phyloP scores from a whole-genome alignment of 2,797 vertebrate species.

The Rhinatrema bivittatum region DNA sequence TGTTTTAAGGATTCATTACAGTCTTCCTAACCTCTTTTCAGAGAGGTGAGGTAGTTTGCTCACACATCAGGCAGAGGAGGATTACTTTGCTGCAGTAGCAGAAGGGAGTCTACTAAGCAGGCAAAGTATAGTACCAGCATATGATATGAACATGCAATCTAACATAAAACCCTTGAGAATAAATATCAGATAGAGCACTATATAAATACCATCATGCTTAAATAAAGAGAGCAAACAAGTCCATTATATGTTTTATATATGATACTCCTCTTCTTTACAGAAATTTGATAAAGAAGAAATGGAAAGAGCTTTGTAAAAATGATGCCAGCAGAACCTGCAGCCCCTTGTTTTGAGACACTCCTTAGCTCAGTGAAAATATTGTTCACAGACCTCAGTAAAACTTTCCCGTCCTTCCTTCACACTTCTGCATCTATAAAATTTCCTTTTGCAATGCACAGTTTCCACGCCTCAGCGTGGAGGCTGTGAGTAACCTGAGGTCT shows the following conservation, averaged over 20 bases:
- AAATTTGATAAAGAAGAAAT: conserved; percentile 11
- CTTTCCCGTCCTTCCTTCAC: no score
- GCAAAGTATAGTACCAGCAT: conserved; percentile 13
- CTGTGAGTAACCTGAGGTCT: no score
- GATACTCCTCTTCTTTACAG: conserved; percentile 5
- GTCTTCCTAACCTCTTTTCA: conserved; percentile 31
- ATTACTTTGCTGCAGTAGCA: conserved; percentile 14
- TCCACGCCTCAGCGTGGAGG: no score
- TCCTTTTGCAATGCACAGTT: no score
- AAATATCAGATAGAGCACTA: conserved; percentile 1
- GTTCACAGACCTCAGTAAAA: no score
- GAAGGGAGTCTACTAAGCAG: background rate
- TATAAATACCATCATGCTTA: background rate
- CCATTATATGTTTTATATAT: background rate
- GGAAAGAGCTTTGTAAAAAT: no score
- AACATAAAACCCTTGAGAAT: conserved; percentile 14
- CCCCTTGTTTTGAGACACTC: no score
- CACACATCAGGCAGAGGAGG: conserved; percentile 6
- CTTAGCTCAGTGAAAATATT: no score
- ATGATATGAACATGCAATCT: conserved; percentile 8
- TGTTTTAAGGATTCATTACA: no score
- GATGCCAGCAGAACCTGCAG: conserved; percentile 8
- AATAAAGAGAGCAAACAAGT: background rate
- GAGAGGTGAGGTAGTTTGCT: conserved; percentile 53
- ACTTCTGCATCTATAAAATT: no score